These are phyloP conservation scores for Athene cunicularia DNA, from an alignment of 2,113 vertebrate genomes.

Conservation along the genomic window DNA sequence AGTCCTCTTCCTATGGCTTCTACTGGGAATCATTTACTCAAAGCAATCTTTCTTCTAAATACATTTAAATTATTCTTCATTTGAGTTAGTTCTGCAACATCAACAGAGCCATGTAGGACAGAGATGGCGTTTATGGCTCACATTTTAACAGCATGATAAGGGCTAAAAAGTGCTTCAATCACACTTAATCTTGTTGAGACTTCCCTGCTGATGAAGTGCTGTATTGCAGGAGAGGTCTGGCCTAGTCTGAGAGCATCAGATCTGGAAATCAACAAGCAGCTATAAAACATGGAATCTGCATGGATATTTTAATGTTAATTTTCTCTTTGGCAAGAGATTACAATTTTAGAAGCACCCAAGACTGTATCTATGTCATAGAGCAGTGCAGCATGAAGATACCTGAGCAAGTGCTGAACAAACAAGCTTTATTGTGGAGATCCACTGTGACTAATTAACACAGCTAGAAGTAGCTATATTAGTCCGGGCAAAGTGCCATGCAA, in stretches of 20 bases:
- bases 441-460: conserved; percentile 61
- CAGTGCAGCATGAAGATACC: not conserved
- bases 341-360: not conserved
- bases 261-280: not conserved
- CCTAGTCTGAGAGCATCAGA: not conserved
- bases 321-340: not conserved
- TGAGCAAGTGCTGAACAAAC: conserved; percentile 55
- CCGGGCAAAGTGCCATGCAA: conserved; percentile 36
- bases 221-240: not conserved
- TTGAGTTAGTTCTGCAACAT: not conserved
- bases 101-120: not conserved
- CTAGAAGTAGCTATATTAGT: conserved; percentile 47
- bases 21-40: not conserved
- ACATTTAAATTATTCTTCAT: not conserved
- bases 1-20: not conserved
- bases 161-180: not conserved
- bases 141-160: not conserved
- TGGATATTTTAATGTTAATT: not conserved
- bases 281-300: not conserved
- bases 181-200: not conserved
- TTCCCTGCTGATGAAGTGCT: not conserved
- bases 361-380: not conserved
- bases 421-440: conserved; percentile 21
- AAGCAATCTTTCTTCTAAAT: not conserved
- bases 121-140: not conserved